Conservation (phyloP, 2,797 vertebrate species). For the Danio tinwini region DNA sequence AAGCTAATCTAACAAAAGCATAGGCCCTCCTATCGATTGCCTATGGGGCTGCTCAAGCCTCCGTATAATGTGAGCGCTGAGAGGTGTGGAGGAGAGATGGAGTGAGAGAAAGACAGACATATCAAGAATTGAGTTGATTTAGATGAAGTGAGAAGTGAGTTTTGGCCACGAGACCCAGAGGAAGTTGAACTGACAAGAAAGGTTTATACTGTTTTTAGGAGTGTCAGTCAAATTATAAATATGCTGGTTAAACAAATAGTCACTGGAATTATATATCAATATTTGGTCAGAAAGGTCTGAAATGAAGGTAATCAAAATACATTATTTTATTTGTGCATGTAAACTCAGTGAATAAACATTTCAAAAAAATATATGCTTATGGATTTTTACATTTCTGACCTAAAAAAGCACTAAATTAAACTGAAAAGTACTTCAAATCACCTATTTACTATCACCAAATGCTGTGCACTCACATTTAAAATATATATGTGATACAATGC, state of each 20-base stretch:
- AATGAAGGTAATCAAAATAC: not conserved
- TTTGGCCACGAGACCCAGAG: conserved; percentile 31
- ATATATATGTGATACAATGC: no score
- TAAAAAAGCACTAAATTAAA: no score
- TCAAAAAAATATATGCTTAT: not conserved
- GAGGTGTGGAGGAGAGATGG: conserved; percentile 32
- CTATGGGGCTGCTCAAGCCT: conserved; percentile 52
- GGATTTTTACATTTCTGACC: not conserved
- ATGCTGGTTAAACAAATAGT: not conserved
- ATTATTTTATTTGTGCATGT: not conserved
- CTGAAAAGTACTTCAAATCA: no score
- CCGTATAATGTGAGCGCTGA: conserved; percentile 61
- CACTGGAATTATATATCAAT: not conserved
- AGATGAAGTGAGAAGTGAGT: conserved; percentile 32
- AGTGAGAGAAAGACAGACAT: conserved; percentile 11
- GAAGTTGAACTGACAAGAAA: conserved; percentile 1
- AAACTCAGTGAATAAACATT: not conserved
- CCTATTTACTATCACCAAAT: no score
- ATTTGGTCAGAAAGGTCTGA: not conserved
- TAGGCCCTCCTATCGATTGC: conserved; percentile 64
- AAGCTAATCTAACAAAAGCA: conserved; percentile 58
- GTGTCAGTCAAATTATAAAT: not conserved
- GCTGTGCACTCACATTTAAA: no score
- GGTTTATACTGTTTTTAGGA: conserved; percentile 17
- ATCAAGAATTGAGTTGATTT: conserved; percentile 39